Conservation (phyloP, 2,113 vertebrate species). For the Vidua chalybeata region DNA sequence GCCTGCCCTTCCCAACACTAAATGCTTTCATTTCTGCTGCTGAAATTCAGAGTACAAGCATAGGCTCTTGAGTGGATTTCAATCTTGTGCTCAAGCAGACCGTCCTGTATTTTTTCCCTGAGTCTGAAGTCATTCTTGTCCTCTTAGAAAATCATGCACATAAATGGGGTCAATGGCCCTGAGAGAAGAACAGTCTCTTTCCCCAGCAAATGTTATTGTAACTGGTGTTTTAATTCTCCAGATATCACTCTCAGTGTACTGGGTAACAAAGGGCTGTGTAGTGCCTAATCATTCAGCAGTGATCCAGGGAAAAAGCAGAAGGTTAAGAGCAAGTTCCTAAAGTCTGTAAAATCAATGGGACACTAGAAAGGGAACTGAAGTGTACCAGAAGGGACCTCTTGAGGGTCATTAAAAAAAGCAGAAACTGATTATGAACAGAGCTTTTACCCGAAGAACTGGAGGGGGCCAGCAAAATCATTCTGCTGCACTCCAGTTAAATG, state of each 20-base stretch:
- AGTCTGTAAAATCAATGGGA: conserved; percentile 77
- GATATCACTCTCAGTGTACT: conserved; percentile 44
- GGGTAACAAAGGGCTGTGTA: conserved; percentile 64
- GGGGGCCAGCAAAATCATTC: conserved; percentile 68
- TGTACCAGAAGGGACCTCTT: conserved; percentile 74
- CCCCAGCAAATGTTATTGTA: conserved; percentile 67
- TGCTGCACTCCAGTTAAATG: conserved; percentile 69
- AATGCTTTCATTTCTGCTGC: conserved; percentile 1
- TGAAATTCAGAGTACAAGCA: conserved; percentile 10
- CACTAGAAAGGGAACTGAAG: conserved; percentile 74
- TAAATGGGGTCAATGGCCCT: conserved; percentile 52
- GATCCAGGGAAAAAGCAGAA: conserved; percentile 60
- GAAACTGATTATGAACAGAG: conserved; percentile 74
- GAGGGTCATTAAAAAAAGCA: conserved; percentile 72
- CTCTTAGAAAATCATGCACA: conserved; percentile 59
- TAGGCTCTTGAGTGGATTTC: conserved; percentile 23
- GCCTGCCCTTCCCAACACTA: neutral
- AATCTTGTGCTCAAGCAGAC: neutral
- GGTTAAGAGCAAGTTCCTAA: conserved; percentile 69
- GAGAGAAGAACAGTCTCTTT: conserved; percentile 60
- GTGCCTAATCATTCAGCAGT: conserved; percentile 64
- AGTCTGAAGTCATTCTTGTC: conserved; percentile 61
- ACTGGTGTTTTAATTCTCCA: conserved; percentile 71
- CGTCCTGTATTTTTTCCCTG: neutral
- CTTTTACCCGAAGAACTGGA: conserved; percentile 71